phyloP scores from a whole-genome alignment of 2,113 vertebrate species.

The pig (Sus scrofa) region DNA sequence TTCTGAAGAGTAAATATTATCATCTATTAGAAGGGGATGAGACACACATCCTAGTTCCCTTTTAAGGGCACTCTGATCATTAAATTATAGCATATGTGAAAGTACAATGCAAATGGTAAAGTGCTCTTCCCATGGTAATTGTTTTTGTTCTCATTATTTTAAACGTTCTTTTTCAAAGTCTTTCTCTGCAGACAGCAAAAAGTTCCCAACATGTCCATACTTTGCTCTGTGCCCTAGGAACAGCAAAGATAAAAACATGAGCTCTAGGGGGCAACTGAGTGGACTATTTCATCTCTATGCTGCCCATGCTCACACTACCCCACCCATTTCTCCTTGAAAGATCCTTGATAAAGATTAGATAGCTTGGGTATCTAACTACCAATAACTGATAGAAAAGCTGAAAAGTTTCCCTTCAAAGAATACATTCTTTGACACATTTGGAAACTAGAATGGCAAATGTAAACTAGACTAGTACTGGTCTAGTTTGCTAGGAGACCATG shows the following conservation, averaged over 20 bases:
- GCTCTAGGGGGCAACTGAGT: not conserved
- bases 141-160: constrained; percentile 45
- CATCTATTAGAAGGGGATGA: not conserved
- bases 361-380: not conserved
- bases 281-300: not conserved
- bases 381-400: not conserved
- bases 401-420: not conserved
- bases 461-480: not conserved
- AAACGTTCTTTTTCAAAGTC: constrained; percentile 45
- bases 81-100: constrained; percentile 37
- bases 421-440: not conserved
- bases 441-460: not conserved
- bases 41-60: not conserved
- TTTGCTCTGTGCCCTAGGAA: constrained; percentile 54
- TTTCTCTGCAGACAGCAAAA: constrained; percentile 62
- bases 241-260: constrained; percentile 26
- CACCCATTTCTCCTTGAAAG: not conserved
- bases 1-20: constrained; percentile 37
- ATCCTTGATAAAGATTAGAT: not conserved
- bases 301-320: not conserved
- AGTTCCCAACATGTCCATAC: constrained; percentile 39
- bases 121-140: constrained; percentile 8
- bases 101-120: constrained; percentile 33
- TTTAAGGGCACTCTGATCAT: constrained; percentile 8
- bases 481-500: not conserved